Conservation (phyloP, 2,797 vertebrate species). For the Phoebastria nigripes region DNA sequence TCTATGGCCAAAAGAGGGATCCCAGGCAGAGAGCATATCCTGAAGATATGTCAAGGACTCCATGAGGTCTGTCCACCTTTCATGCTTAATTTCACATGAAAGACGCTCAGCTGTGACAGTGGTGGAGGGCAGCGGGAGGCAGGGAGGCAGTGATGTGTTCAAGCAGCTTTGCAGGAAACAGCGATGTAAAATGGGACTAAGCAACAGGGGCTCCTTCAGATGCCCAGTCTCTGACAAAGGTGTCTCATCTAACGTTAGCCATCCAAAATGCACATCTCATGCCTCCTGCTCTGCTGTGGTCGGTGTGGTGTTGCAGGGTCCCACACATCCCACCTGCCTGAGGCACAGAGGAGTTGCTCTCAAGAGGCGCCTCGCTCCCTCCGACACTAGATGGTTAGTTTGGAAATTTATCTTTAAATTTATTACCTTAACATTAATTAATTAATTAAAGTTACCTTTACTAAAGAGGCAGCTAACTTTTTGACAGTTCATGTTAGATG, state of each 20-base stretch:
- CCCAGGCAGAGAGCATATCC: not conserved
- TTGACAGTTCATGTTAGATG: not conserved
- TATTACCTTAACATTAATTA: not conserved
- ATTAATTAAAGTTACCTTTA: not conserved
- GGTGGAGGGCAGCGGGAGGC: not conserved
- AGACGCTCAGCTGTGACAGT: not conserved
- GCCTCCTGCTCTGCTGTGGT: not conserved
- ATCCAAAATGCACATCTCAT: not conserved
- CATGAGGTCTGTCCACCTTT: not conserved
- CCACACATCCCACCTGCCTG: not conserved
- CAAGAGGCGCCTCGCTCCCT: accelerated
- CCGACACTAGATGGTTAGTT: not conserved
- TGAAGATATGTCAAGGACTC: not conserved
- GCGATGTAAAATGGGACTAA: not conserved
- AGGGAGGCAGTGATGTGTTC: not conserved
- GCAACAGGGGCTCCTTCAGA: not conserved
- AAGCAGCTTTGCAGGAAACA: not conserved
- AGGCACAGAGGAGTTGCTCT: not conserved
- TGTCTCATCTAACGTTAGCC: not conserved
- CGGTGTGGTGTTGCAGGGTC: not conserved
- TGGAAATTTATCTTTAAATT: not conserved
- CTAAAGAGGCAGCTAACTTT: not conserved
- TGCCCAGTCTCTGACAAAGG: not conserved
- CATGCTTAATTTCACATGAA: not conserved
- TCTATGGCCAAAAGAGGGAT: not conserved